Percentiles rank a stretch among this genome's conserved stretches.
These are phyloP conservation scores for Nesoenas mayeri DNA, from an alignment of 2,113 vertebrate species.

Conservation along the genomic window DNA sequence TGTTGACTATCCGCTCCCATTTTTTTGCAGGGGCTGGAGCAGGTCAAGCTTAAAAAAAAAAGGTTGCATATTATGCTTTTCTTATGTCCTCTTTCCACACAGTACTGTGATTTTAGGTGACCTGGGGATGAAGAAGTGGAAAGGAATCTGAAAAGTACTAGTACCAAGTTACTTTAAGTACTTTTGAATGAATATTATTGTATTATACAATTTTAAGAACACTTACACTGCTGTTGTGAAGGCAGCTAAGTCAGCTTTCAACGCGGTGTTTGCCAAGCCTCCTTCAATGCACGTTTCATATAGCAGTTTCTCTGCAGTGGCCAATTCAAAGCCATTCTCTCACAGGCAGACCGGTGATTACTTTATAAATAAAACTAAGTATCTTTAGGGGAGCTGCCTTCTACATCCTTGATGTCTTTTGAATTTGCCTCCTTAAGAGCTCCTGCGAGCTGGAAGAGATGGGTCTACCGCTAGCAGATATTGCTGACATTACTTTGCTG, in stretches of 20 bases:
- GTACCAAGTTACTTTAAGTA: background rate
- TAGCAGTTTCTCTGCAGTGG: background rate
- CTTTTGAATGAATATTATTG: background rate
- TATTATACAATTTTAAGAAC: background rate
- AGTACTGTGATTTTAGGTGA: background rate
- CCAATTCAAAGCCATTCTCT: background rate
- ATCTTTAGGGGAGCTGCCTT: background rate
- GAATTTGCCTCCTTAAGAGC: background rate
- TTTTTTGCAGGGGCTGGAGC: background rate
- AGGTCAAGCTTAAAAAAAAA: background rate
- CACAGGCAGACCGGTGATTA: accelerated
- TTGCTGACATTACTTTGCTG: background rate
- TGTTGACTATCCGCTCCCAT: background rate
- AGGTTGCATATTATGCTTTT: accelerated
- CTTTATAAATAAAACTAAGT: background rate
- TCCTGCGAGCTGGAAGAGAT: accelerated
- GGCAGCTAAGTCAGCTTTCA: background rate
- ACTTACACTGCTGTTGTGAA: background rate
- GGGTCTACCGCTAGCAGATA: background rate
- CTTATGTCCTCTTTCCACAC: background rate
- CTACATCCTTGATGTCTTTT: background rate
- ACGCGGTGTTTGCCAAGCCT: background rate
- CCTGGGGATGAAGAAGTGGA: background rate
- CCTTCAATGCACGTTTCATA: background rate
- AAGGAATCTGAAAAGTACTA: background rate